Evolutionary conservation across 1,140 invertebrate species (phyloP), one percentile per base, ranked within the genome.

Genomic region (Drosophila varians): DNA sequence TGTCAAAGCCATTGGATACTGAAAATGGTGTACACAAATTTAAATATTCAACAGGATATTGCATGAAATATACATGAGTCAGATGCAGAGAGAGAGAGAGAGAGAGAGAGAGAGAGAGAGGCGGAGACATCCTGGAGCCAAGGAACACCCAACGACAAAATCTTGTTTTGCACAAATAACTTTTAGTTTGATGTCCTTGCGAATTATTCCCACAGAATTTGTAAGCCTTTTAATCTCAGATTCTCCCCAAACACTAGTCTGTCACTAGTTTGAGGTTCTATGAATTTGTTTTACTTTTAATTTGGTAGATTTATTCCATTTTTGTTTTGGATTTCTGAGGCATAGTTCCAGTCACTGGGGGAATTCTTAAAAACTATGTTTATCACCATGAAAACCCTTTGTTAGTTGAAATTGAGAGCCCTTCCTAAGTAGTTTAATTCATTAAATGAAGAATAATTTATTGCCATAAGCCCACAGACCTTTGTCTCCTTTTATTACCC

Each of bases 41-140:
- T 84, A 84, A 84, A 84, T 84, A 84, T 84, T 86, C 80, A 86
- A 80, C 80, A 84, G 80, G 80, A 84, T 84, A 84, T 84, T 86
- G 76, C 80, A 86, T 84, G 76, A 74, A 73, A 84, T 86, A 79
- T 78, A 72, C 79, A 78, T 79, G 62, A 74, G 52, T 3, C 47
- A 54, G 31, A 40, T 51, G 71, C 45, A 64, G 48, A 43, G 21
- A 66, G 12, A 47, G 23, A 43, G 11, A 26, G 11, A 7, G n/a
- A n/a, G n/a, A n/a, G n/a, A 64, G 48, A 43, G 21, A 66, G 12
- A 47, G 23, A 43, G 11, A 26, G 11, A 7, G n/a, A 5, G 18
- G 47, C 7, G 56, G 25, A 16, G 36, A 36, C 1, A 14, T 14
- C 54, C 19, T n/a, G 40, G 6, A 3, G 9, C 8, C 18, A 64